A percentile compares a stretch with the other conserved stretches of the same genome.
Evolutionary conservation across 2,888 invertebrate species (phyloP).

Genomic region (Matsumyia berberina): DNA sequence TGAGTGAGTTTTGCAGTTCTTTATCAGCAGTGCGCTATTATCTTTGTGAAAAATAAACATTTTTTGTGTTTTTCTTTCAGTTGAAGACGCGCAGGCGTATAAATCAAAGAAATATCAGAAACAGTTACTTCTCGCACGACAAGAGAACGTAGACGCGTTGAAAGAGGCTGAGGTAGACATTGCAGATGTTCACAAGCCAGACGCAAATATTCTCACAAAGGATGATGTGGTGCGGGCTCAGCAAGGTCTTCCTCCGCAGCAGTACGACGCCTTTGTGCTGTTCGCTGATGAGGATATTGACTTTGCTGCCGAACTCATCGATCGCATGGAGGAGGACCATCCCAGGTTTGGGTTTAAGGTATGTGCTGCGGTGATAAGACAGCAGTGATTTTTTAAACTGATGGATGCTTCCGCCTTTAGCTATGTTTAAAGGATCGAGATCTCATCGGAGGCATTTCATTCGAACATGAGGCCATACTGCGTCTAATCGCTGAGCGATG

Average conservation of each 20-base stretch:
- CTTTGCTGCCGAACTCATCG: conserved; percentile 88
- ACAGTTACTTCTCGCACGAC: neutral
- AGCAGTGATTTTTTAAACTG: neutral
- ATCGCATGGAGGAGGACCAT: conserved; percentile 86
- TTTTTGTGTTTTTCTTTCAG: conserved; percentile 35
- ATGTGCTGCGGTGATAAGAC: conserved; percentile 53
- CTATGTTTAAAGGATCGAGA: conserved; percentile 91
- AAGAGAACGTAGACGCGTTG: neutral
- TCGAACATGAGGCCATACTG: conserved; percentile 90
- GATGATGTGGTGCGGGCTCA: conserved; percentile 86
- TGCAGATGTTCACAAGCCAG: conserved; percentile 31
- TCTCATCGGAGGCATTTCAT: conserved; percentile 88
- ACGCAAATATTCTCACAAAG: conserved; percentile 82
- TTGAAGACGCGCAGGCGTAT: conserved; percentile 70
- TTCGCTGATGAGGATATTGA: conserved; percentile 90
- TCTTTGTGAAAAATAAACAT: neutral
- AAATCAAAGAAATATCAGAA: conserved; percentile 50
- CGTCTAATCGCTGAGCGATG: conserved; percentile 91
- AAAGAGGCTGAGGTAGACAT: conserved; percentile 1
- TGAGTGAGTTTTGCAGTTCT: conserved; percentile 85
- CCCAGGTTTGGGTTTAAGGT: conserved; percentile 87
- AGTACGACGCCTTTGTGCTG: conserved; percentile 92
- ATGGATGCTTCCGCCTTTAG: conserved; percentile 83
- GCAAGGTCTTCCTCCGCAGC: conserved; percentile 85
- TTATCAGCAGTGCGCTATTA: neutral